Percentiles rank a stretch among this genome's conserved stretches.
phyloP scores from a whole-genome alignment of 2,888 invertebrate genomes.

The Elysia crispata region DNA sequence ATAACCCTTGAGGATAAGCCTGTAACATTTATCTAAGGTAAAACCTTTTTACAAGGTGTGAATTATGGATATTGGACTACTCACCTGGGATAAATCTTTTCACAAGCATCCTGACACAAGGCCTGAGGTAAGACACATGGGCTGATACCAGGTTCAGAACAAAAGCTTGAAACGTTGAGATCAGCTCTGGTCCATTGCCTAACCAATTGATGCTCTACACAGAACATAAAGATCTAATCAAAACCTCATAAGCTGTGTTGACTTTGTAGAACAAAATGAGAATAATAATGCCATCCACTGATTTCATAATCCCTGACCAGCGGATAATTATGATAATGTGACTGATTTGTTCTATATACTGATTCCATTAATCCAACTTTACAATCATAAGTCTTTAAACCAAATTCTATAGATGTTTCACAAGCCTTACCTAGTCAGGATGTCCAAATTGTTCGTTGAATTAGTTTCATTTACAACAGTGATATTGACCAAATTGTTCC shows the following conservation, averaged over 20 bases:
- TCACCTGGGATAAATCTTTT: conserved; percentile 81
- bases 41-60: not conserved
- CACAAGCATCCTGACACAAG: conserved; percentile 83
- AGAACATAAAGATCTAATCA: conserved; percentile 37
- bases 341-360: too few relatives aligned
- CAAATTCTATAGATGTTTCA: too few relatives aligned
- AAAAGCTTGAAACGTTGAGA: conserved; percentile 82
- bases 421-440: too few relatives aligned
- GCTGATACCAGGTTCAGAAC: conserved; percentile 84
- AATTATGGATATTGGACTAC: too few relatives aligned
- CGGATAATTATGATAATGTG: too few relatives aligned
- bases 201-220: conserved; percentile 70
- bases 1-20: too few relatives aligned
- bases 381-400: too few relatives aligned
- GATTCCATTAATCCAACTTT: too few relatives aligned
- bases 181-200: conserved; percentile 67
- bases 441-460: too few relatives aligned
- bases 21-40: not conserved
- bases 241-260: not conserved
- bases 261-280: not conserved
- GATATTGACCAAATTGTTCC: too few relatives aligned
- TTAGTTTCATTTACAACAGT: too few relatives aligned
- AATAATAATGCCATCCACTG: too few relatives aligned
- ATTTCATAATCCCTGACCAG: conserved; percentile 22
- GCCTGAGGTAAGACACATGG: conserved; percentile 83